Base-by-base conservation (phyloP, 2,113 vertebrate genomes). In the Pampusana beccarii region DNA sequence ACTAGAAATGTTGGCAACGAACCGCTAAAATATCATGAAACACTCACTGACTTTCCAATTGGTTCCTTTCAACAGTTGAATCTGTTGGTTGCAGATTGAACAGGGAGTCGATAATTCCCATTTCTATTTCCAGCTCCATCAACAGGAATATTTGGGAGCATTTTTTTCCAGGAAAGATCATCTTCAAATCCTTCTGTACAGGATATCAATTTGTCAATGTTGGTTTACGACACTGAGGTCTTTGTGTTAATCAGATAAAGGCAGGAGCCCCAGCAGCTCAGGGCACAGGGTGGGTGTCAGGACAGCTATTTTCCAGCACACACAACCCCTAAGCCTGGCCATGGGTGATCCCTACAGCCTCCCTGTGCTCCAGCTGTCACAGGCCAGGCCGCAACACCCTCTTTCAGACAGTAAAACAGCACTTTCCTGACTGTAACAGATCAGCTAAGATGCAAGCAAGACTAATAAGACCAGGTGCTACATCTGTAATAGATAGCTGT, bases 31-130 rank as follows among this genome's bases (percentile, higher is more conserved):
- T 62, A 90, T 51, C 87, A 78, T 5, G 58, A 91, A 92, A 71
- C 51, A 66, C 44, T 26, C 86, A 29, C 10, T 46, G 51, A 28
- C 48, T 62, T 92, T 42, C 64, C 58, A 28, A 51, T 4, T 51
- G 64, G 71, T 93, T 86, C 88, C 64, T 71, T 77, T 74, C 75
- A 80, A 21, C 53, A 17, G 56, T 4, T 51, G 33, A 74, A 78
- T 42, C 74, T 80, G 34, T 26, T 60, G 38, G n/a, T n/a, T 84
- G 56, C 67, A 93, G 60, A 86, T 64, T 83, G 88, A 95, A 60
- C n/a, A 82, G 62, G 51, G 85, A 95, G 48, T 71, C 71, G 60
- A 40, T 81, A 74, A 93, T 64, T 93, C 88, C 72, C 64, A 80
- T 60, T 90, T 84, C 67, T 86, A 88, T 66, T 91, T 72, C 71